Conservation (phyloP, 2,113 vertebrate genomes). For the Cinclus mexicanus region DNA sequence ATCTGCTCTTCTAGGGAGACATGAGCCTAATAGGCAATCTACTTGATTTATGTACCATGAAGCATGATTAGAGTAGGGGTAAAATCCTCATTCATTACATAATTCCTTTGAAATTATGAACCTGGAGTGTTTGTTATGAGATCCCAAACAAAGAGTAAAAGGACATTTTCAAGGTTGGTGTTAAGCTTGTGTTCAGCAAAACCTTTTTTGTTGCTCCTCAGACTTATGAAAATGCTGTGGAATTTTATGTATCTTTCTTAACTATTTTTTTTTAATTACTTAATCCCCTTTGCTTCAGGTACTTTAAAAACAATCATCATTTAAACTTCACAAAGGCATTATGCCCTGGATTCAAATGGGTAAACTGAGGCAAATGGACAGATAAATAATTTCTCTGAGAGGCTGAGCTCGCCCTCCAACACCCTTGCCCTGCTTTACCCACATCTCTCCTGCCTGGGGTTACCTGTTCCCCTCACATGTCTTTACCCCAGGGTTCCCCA, state of each 20-base stretch:
- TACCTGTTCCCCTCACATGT: background rate
- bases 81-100: conserved; percentile 11
- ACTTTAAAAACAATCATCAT: background rate
- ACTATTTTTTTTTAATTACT: background rate
- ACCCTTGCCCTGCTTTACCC: background rate
- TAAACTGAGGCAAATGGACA: background rate
- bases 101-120: conserved; percentile 1
- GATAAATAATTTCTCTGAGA: background rate
- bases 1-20: conserved; percentile 25
- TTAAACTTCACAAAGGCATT: background rate
- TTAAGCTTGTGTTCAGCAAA: background rate
- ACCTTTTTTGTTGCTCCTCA: background rate
- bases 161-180: background rate
- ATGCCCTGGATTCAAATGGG: background rate
- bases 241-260: background rate
- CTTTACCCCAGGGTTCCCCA: background rate
- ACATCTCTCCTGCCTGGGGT: background rate
- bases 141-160: background rate
- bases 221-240: background rate
- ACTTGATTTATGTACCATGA: conserved; percentile 47
- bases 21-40: conserved; percentile 31
- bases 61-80: background rate
- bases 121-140: background rate
- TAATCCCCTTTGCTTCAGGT: background rate
- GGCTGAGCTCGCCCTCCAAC: background rate